A percentile compares a stretch with the other conserved stretches of the same genome.
These are phyloP conservation scores for Magallana nippona DNA, from an alignment of 2,888 invertebrate genomes.

Conservation along the genomic window DNA sequence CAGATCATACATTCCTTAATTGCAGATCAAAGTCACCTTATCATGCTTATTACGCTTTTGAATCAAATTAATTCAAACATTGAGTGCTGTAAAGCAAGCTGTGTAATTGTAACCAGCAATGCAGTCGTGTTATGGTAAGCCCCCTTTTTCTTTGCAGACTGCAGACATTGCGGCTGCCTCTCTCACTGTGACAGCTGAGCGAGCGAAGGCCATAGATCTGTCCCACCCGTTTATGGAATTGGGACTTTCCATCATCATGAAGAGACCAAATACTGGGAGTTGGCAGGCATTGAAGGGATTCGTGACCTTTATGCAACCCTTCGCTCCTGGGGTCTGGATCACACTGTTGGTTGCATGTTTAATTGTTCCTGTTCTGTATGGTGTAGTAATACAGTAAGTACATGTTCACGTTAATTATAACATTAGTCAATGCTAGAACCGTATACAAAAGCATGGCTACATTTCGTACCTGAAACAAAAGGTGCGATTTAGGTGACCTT, in stretches of 20 bases:
- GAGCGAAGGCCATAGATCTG: conserved; percentile 53
- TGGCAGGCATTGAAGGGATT: conserved; percentile 8
- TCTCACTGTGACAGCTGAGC: conserved; percentile 49
- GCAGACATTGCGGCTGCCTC: conserved; percentile 58
- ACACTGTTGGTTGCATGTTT: neutral
- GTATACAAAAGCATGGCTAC: too few species aligned
- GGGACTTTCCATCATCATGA: conserved; percentile 56
- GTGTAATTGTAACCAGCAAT: too few species aligned
- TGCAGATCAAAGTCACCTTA: too few species aligned
- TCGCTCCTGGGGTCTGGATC: conserved; percentile 12
- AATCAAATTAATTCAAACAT: too few species aligned
- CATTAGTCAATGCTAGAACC: too few species aligned
- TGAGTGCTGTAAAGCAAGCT: too few species aligned
- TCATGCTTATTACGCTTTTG: too few species aligned
- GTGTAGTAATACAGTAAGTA: conserved; percentile 13
- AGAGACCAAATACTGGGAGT: neutral
- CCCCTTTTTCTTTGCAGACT: conserved; percentile 42
- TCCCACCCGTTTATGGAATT: conserved; percentile 54
- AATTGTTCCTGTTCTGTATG: conserved; percentile 6
- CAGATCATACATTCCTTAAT: too few species aligned
- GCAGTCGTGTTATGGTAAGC: neutral
- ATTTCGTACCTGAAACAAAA: too few species aligned
- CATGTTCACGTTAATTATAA: too few species aligned
- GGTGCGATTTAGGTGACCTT: too few species aligned
- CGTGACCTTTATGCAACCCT: neutral